phyloP scores from a whole-genome alignment of 2,888 invertebrate genomes.

The Piscicola geometra region DNA sequence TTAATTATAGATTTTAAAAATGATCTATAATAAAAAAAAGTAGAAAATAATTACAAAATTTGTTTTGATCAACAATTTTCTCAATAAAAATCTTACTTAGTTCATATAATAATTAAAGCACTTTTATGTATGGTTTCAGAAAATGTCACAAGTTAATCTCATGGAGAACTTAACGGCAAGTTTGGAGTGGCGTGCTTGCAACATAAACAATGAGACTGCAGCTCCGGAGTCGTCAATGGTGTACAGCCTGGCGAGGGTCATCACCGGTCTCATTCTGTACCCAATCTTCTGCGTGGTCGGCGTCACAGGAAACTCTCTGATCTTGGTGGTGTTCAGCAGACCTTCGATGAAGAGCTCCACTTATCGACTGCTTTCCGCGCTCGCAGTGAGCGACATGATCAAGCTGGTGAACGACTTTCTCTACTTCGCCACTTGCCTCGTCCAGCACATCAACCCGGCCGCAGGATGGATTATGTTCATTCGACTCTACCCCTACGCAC shows the following conservation, averaged over 20 bases:
- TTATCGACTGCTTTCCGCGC: constrained; percentile 49
- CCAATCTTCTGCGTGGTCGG: constrained; percentile 50
- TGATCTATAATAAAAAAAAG: too few species aligned
- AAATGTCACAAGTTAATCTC: too few species aligned
- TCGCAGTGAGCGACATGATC: constrained; percentile 50
- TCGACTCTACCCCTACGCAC: constrained; percentile 48
- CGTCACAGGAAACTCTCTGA: constrained; percentile 49
- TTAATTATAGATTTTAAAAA: too few species aligned
- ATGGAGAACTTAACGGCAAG: constrained; percentile 3
- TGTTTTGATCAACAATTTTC: too few species aligned
- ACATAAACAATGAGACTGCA: neutral
- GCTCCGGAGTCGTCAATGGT: constrained; percentile 44
- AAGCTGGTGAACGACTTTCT: constrained; percentile 50
- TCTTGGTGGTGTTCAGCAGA: constrained; percentile 48
- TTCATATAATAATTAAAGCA: too few species aligned
- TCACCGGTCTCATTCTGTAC: constrained; percentile 50
- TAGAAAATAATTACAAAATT: too few species aligned
- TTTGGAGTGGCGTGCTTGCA: neutral
- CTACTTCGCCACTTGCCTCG: constrained; percentile 47
- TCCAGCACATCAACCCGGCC: constrained; percentile 44
- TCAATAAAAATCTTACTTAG: too few species aligned
- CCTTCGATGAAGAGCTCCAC: constrained; percentile 50
- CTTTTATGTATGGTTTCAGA: too few species aligned
- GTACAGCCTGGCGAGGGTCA: constrained; percentile 47
- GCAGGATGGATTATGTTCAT: constrained; percentile 45